Evolutionary conservation across 2,797 vertebrate species (phyloP), one percentile per base, ranked within the genome.

Genomic region (Acomys russatus): DNA sequence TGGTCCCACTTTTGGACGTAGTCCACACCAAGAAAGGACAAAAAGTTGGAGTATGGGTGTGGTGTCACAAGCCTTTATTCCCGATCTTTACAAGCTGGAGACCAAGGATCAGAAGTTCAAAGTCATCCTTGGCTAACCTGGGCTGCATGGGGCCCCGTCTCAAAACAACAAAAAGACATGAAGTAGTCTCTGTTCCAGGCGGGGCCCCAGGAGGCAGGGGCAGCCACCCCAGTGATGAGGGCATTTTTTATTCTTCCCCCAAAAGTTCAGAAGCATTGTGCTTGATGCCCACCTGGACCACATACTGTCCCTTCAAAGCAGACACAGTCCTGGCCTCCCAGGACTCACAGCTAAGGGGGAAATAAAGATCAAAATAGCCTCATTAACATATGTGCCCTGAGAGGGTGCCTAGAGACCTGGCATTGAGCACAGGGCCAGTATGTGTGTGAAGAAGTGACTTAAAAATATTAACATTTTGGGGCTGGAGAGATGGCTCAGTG

Each of bases 1-100:
- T 25, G 54, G 25, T 51, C n/a, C 63, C 3, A 5, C 80, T 87
- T 90, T 54, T 59, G 76, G 14, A 85, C 38, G 15, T 59, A 18
- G 14, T 49, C 95, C 71, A 59, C 63, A 10, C 1, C 23, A 94
- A 95, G 68, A 88, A 87, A 90, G 35, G 35, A 25, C 59, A 86
- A 73, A 88, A 38, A 63, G 61, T 23, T 35, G 51, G 88, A 90
- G 71, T 33, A 10, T 64, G 73, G 59, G 20, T 3, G 12, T 64
- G 38, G 11, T n/a, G 22, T 28, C 11, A 64, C 18, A 88, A 63
- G 28, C 56, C 54, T 44, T 20, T 35, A 25, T 23, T 28, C 66
- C 8, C 30, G 56, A 9, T 35, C 33, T 70, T 5, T 33, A 25
- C 73, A 56, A 38, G 70, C 68, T 61, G 25, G 70, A 74, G 25